Evolutionary conservation across 1,140 invertebrate genomes (phyloP).

Genomic region (Bombus breviceps): DNA sequence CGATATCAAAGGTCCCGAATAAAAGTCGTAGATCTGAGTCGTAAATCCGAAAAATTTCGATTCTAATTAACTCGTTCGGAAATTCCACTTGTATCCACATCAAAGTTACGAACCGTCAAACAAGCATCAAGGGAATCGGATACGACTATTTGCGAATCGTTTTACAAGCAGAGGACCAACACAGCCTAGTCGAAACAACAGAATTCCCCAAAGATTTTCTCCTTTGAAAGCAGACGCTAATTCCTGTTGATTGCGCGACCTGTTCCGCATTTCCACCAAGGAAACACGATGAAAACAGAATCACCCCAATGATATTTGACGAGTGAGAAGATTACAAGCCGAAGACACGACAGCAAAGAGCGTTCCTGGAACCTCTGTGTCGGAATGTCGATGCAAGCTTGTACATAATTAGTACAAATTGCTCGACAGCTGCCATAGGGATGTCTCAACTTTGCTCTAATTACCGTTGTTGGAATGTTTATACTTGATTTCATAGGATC

Average conservation of each 20-base stretch:
- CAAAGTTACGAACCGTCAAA: too few relatives aligned
- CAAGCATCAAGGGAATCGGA: too few relatives aligned
- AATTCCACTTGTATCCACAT: too few relatives aligned
- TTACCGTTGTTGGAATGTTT: not conserved
- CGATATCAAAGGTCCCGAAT: too few relatives aligned
- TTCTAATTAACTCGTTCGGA: too few relatives aligned
- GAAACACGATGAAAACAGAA: slow-evolving; percentile 13
- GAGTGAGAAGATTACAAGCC: slow-evolving; percentile 35
- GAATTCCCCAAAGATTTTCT: not conserved
- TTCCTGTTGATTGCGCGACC: slow-evolving; percentile 5
- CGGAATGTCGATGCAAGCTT: not conserved
- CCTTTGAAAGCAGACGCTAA: slow-evolving; percentile 37
- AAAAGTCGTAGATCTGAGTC: too few relatives aligned
- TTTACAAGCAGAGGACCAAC: not conserved
- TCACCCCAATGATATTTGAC: slow-evolving; percentile 24
- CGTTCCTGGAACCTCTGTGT: too few relatives aligned
- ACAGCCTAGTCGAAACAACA: not conserved
- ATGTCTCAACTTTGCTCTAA: not conserved
- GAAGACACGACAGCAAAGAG: slow-evolving; percentile 6
- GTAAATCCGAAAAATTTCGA: too few relatives aligned
- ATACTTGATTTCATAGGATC: not conserved
- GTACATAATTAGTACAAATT: slow-evolving; percentile 35
- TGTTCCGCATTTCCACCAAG: not conserved
- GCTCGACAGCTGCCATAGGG: not conserved
- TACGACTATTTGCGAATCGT: not conserved